Base-by-base conservation (phyloP, 2,113 vertebrate genomes). In the Hippocampus comes region DNA sequence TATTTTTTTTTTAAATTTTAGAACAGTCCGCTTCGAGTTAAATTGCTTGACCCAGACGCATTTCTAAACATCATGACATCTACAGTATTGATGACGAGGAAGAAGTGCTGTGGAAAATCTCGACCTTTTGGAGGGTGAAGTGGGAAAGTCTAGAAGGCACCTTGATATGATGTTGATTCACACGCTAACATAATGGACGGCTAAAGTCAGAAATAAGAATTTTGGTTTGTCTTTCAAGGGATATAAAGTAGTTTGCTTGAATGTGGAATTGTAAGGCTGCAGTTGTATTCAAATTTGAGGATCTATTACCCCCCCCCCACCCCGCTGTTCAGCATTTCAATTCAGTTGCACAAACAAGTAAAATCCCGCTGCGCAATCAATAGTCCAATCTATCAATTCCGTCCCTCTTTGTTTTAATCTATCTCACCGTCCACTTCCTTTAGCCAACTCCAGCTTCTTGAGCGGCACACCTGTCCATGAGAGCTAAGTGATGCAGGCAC, bases 361-460 rank as follows among this genome's bases (percentile, higher is more conserved):
- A 65, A 65, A 25, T 48, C n/a, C 63, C 20, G n/a, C n/a, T 66
- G 63, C 1, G 63, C 21, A 43, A 65, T 65, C n/a, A 46, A 46
- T 65, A 9, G 41, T 43, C 63, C n/a, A 43, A 46, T 15, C 63
- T 27, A 27, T 48, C 42, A 66, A 25, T 66, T 56, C 21, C 15
- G 57, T 27, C 43, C 48, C 18, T 38, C 34, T 56, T 68, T 17
- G 3, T 49, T 71, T 74, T 63, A 38, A 38, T 38, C 34, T 6
- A 43, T 67, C 75, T 41, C 73, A 76, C 69, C 73, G 25, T 81
- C 78, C 73, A 73, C 63, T 34, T 61, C 15, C 46, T 21, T 66
- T 15, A 46, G 67, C 80, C 87, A 90, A 81, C 74, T 78, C 80
- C 69, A 38, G 66, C 76, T 83, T 87, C 76, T 79, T 85, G 83